These are phyloP conservation scores for Myopa tessellatipennis DNA, from an alignment of 2,888 invertebrate genomes.

Conservation along the genomic window DNA sequence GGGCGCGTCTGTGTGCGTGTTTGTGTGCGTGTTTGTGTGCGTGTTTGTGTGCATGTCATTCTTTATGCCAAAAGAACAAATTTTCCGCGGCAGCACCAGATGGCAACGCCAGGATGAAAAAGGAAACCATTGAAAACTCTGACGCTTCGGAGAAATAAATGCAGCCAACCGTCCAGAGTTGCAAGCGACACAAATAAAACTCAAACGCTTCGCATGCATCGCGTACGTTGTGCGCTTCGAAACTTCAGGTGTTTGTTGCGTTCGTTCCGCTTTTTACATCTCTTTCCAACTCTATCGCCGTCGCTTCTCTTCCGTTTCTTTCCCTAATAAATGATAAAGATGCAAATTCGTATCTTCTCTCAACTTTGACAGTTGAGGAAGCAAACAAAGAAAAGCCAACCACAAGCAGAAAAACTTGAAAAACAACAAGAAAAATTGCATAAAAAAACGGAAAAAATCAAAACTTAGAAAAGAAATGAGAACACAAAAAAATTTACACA, in stretches of 20 bases:
- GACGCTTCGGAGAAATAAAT: conserved; percentile 12
- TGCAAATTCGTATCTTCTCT: conserved; percentile 31
- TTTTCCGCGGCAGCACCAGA: not conserved
- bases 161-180: not conserved
- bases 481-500: not conserved
- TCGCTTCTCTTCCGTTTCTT: not conserved
- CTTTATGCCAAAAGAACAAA: conserved; percentile 6
- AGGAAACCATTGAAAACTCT: not conserved
- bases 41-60: not conserved
- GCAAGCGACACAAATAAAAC: conserved; percentile 9
- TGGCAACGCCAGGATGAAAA: not conserved
- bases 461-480: not conserved
- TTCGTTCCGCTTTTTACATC: too few species aligned
- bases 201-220: not conserved
- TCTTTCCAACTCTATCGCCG: not conserved
- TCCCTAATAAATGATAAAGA: conserved; percentile 18
- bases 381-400: not conserved
- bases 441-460: not conserved
- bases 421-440: not conserved
- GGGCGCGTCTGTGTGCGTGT: not conserved
- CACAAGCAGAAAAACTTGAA: not conserved
- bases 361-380: conserved; percentile 7
- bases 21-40: not conserved
- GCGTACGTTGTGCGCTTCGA: not conserved
- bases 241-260: not conserved